These are phyloP conservation scores for Polietes domitor DNA, from an alignment of 2,888 invertebrate species.

Conservation along the genomic window DNA sequence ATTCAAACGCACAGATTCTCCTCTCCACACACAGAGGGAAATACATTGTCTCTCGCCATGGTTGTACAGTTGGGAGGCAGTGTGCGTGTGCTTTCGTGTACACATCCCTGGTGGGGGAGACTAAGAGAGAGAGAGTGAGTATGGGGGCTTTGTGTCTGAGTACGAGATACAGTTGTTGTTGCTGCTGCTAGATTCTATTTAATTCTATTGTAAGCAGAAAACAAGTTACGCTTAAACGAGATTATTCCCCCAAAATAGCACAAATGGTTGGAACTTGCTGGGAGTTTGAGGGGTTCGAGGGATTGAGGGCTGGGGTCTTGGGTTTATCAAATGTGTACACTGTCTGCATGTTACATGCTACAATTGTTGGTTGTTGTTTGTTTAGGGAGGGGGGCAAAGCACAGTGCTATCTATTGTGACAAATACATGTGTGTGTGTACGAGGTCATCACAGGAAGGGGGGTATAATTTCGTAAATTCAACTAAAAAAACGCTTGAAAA, in stretches of 20 bases:
- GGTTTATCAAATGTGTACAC: neutral
- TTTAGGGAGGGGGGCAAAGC: no score
- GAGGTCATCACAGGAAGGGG: neutral
- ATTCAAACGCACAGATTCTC: neutral
- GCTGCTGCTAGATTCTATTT: neutral
- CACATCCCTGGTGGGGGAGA: neutral
- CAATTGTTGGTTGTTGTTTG: no score
- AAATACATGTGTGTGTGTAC: no score
- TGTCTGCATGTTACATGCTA: neutral
- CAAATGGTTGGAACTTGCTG: neutral
- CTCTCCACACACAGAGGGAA: no score
- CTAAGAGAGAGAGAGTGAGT: no score
- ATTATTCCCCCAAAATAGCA: neutral
- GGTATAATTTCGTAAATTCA: no score
- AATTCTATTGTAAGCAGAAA: constrained; percentile 17
- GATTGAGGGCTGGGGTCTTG: neutral
- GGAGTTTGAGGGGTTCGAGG: neutral
- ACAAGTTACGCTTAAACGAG: constrained; percentile 16
- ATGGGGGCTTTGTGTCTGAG: neutral
- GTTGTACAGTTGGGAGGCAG: neutral
- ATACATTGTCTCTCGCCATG: no score
- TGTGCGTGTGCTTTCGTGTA: neutral
- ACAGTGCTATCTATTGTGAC: neutral
- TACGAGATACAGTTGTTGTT: no score
- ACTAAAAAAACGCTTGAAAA: no score